Conservation (phyloP, 2,797 vertebrate genomes). For the Bradypus variegatus region DNA sequence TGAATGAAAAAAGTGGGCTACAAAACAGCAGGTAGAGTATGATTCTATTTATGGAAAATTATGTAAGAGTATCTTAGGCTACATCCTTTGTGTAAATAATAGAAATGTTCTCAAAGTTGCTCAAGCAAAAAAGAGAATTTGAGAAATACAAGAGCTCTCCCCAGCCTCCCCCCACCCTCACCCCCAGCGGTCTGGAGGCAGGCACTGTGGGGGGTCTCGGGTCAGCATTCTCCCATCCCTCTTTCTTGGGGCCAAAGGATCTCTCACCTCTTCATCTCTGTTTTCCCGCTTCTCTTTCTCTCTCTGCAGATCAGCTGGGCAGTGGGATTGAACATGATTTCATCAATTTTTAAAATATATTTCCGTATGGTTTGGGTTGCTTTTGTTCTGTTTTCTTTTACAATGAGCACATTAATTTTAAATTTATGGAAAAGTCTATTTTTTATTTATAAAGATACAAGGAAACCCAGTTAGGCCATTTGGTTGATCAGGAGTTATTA, state of each 20-base stretch:
- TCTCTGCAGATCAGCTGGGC: background rate
- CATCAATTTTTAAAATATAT: background rate
- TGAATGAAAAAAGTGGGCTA: slow-evolving; percentile 29
- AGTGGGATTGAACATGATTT: background rate
- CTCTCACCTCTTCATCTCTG: fast-evolving
- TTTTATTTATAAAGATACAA: background rate
- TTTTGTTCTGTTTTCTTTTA: background rate
- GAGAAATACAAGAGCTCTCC: background rate
- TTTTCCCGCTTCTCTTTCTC: background rate
- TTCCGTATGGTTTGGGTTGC: background rate
- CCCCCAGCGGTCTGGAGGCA: background rate
- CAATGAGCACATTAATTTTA: background rate
- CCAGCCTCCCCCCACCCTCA: fast-evolving
- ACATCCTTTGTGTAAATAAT: background rate
- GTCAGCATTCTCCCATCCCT: background rate
- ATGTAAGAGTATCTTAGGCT: background rate
- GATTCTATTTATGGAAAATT: slow-evolving; percentile 31
- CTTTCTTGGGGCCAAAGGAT: background rate
- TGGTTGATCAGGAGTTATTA: background rate
- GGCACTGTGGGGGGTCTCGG: background rate
- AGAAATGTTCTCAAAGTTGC: background rate
- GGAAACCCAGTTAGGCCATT: background rate
- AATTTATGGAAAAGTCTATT: background rate
- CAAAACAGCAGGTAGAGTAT: slow-evolving; percentile 38
- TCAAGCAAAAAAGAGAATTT: background rate